A percentile compares a stretch with the other conserved stretches of the same genome.
Conservation (phyloP, 2,888 invertebrate genomes). For the Scaptomyza parva region DNA sequence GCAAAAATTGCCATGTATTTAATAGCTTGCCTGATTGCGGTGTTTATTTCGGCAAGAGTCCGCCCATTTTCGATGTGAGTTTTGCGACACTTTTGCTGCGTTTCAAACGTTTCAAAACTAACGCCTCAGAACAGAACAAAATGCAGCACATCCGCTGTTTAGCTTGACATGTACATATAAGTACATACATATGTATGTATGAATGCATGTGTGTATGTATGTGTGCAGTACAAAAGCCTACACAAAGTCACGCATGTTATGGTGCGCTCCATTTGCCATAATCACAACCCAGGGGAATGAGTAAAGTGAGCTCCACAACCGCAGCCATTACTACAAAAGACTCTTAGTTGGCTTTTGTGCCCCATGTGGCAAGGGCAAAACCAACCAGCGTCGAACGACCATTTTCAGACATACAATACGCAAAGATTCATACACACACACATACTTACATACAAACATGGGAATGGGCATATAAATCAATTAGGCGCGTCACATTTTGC, state of each 20-base stretch:
- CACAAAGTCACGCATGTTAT: slow-evolving; percentile 47
- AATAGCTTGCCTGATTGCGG: slow-evolving; percentile 29
- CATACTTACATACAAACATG: neutral
- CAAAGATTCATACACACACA: slow-evolving; percentile 17
- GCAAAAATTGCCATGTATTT: slow-evolving; percentile 35
- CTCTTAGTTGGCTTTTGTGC: slow-evolving; percentile 33
- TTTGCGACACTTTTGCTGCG: slow-evolving; percentile 51
- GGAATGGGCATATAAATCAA: slow-evolving; percentile 69
- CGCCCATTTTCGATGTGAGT: slow-evolving; percentile 8
- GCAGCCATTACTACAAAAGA: slow-evolving; percentile 52
- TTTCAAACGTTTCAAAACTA: slow-evolving; percentile 19
- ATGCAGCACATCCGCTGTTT: slow-evolving; percentile 26
- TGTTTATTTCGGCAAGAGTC: slow-evolving; percentile 10
- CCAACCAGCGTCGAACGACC: slow-evolving; percentile 54
- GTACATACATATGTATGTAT: neutral
- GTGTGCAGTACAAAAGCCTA: slow-evolving; percentile 25
- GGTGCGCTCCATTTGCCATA: slow-evolving; percentile 35
- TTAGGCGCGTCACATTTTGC: slow-evolving; percentile 60
- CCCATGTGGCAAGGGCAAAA: slow-evolving; percentile 40
- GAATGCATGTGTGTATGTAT: neutral
- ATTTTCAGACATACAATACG: slow-evolving; percentile 35
- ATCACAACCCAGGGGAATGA: slow-evolving; percentile 18
- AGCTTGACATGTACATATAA: slow-evolving; percentile 1
- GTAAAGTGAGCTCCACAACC: slow-evolving; percentile 11
- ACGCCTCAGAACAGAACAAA: slow-evolving; percentile 43